Evolutionary conservation across 2,888 invertebrate genomes (phyloP).

Genomic region (Nemapogon koenigi): DNA sequence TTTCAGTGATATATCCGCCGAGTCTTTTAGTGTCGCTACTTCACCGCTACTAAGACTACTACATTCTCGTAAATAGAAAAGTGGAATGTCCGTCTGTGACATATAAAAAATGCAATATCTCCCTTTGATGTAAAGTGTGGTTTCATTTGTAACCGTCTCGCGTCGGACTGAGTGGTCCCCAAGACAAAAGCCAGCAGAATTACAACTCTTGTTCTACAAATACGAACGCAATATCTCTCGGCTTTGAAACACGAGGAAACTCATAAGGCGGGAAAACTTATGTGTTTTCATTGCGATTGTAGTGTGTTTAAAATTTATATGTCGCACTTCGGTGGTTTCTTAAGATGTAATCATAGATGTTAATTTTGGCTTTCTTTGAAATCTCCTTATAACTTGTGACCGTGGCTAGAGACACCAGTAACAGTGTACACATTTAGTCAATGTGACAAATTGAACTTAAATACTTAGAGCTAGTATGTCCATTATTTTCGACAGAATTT

Average conservation of each 20-base stretch:
- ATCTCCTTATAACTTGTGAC: no score
- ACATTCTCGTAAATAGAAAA: no score
- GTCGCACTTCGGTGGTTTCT: no score
- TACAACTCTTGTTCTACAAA: conserved; percentile 56
- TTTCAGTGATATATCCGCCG: conserved; percentile 10
- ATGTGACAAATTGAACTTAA: no score
- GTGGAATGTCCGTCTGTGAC: neutral
- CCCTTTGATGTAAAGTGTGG: conserved; percentile 46
- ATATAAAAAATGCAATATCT: conserved; percentile 44
- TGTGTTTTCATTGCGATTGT: conserved; percentile 1
- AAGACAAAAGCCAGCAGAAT: conserved; percentile 56
- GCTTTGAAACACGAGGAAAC: conserved; percentile 50
- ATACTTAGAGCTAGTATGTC: no score
- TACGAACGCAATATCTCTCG: conserved; percentile 47
- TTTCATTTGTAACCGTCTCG: conserved; percentile 38
- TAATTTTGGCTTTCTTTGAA: no score
- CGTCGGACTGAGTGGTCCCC: conserved; percentile 22
- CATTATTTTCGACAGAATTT: no score
- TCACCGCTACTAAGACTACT: no score
- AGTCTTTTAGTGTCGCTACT: conserved; percentile 26
- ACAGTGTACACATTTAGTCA: no score
- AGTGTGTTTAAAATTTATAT: no score
- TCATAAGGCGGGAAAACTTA: conserved; percentile 40
- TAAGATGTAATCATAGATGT: no score
- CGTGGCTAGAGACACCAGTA: no score